Evolutionary conservation across 2,113 vertebrate species (phyloP), one percentile per base, ranked within the genome.

Genomic region (Osmerus mordax): DNA sequence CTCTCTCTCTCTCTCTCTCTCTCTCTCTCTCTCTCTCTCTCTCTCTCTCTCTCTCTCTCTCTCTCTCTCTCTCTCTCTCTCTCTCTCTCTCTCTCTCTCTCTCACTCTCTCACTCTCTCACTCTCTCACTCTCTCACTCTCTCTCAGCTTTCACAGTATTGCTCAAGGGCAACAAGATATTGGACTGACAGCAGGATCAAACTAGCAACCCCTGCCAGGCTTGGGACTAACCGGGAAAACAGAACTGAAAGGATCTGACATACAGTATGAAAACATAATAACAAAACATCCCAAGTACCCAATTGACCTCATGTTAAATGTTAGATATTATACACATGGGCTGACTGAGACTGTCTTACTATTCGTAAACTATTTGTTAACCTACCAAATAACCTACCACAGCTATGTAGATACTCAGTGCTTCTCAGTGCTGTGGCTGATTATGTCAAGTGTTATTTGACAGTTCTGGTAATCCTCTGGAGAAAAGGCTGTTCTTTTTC

Each of bases 401-500:
- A 47, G 41, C 9, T 11, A 47, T 47, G 41, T 47, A 47, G 32
- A 36, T 6, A 36, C 32, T 18, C 54, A 55, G 14, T 55, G 13
- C 18, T 65, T 15, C 63, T 18, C 63, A 54, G 25, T 13, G 3
- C 55, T 16, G 32, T 16, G 28, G 13, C 13, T 65, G 54, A 60
- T 21, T 18, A 51, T 32, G 69, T 56, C 28, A 41, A 12, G 29
- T 11, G 28, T 23, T 73, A 15, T 64, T 63, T 54, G 53, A 36
- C 4, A 65, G 72, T 72, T 64, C 32, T 28, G 32, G 64, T 73
- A 47, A 60, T 19, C 36, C 47, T 53, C 29, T 52, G 51, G 67
- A 53, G 47, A 71, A 58, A 65, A 64, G 51, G 41, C 67, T 65
- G 16, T 53, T 36, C 19, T 69, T 85, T 84, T 76, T 84, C 52